A percentile compares a stretch with the other conserved stretches of the same genome.
Conservation (phyloP, 2,888 invertebrate genomes). For the Archips crataeganus region DNA sequence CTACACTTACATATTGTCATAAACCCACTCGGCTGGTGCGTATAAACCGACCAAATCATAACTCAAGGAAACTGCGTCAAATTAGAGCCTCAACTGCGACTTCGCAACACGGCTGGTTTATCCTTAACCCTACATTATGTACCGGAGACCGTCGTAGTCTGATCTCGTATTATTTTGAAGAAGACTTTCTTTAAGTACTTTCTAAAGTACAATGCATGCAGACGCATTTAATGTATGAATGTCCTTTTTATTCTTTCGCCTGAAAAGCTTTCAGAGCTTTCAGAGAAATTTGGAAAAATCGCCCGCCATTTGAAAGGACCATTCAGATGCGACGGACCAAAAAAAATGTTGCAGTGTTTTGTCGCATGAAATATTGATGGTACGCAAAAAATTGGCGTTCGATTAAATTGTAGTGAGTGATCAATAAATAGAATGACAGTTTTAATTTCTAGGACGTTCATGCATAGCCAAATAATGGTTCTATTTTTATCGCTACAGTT, state of each 20-base stretch:
- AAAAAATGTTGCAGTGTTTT: slow-evolving; percentile 15
- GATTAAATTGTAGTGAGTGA: background rate
- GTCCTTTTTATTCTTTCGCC: slow-evolving; percentile 33
- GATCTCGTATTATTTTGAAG: slow-evolving; percentile 43
- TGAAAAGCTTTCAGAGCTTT: slow-evolving; percentile 31
- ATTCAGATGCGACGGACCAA: slow-evolving; percentile 11
- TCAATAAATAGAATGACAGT: slow-evolving; percentile 2
- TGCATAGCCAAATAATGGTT: too few species aligned
- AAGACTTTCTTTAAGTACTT: slow-evolving; percentile 43
- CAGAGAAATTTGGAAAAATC: slow-evolving; percentile 35
- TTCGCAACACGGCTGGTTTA: slow-evolving; percentile 50
- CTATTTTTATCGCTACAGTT: too few species aligned
- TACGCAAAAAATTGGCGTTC: background rate
- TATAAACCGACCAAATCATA: slow-evolving; percentile 60
- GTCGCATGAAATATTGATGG: background rate
- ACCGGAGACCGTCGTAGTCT: slow-evolving; percentile 37
- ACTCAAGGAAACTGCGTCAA: slow-evolving; percentile 52
- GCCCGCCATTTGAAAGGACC: slow-evolving; percentile 23
- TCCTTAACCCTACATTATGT: slow-evolving; percentile 49
- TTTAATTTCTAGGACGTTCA: background rate
- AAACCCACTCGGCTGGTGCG: slow-evolving; percentile 57
- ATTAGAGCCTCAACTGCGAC: slow-evolving; percentile 49
- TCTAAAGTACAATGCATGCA: slow-evolving; percentile 39
- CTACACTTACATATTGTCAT: slow-evolving; percentile 71
- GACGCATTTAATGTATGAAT: slow-evolving; percentile 39